Base-by-base conservation (phyloP, 2,797 vertebrate genomes). In the Holocentrus rufus region DNA sequence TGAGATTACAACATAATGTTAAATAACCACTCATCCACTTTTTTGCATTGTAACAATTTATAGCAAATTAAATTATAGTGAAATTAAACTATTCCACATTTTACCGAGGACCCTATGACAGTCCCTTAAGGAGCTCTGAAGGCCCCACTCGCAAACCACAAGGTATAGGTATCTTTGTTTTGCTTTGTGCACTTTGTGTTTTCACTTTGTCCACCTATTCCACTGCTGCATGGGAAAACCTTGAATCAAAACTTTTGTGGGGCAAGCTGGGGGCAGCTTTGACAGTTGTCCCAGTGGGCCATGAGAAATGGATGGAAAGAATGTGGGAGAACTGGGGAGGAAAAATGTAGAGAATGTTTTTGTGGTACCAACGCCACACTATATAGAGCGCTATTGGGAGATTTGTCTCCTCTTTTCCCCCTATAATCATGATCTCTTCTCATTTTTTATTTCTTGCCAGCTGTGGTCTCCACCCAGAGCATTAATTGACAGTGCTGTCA, bases 331-430 rank as follows among this genome's bases (percentile, higher is more conserved):
- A 71, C 80, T 50, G 6, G 31, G 1, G 1, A 55, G 58, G 18
- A 39, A 75, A 69, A 71, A 77, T 74, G 27, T 14, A 36, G 61
- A 30, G 56, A 79, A 88, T 84, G 77, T 85, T 81, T 86, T 76
- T 11, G 65, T 44, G 79, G 20, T 67, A 55, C 54, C 3, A 44
- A 62, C 50, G 63, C 39, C 34, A 17, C 5, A 74, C 34, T 44
- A 15, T 50, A 31, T 53, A 22, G 0, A 15, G 17, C 61, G 5
- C 30, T 39, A 20, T 42, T 71, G 52, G 71, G 65, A 20, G 31
- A 13, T n/a, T 49, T 42, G 17, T 18, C 42, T n/a, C 8, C 2
- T 34, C 31, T 34, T 34, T 34, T 34, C 36, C 7, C 44, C 17
- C 8, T 20, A 15, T 62, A 34, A 23, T 15, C 58, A 42, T 56